Conservation (phyloP, 2,113 vertebrate genomes). For the Coptodon rendalli region DNA sequence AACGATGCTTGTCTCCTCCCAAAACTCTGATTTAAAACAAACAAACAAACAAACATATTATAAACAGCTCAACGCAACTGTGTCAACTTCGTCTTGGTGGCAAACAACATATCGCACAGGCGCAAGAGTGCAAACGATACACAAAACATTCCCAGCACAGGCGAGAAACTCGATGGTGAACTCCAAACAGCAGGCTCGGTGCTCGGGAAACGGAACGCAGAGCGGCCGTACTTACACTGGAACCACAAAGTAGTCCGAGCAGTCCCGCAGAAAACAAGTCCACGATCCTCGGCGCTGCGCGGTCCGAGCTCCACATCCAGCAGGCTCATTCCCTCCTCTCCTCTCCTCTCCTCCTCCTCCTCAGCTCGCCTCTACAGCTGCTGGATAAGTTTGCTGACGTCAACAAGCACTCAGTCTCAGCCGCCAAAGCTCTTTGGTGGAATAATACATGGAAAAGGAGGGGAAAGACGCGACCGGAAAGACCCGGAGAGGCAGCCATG, state of each 20-base stretch:
- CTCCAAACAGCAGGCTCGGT: neutral
- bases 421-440: slow-evolving; percentile 23
- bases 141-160: neutral
- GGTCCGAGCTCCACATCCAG: slow-evolving; percentile 49
- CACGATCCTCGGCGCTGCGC: slow-evolving; percentile 1
- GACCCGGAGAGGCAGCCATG: neutral
- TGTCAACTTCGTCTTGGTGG: neutral
- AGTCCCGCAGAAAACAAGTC: slow-evolving; percentile 3
- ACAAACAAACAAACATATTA: neutral
- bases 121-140: neutral
- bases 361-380: slow-evolving; percentile 16
- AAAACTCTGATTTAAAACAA: neutral
- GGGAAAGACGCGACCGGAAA: slow-evolving; percentile 12
- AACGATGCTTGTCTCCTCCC: accelerated
- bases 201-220: neutral
- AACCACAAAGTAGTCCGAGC: slow-evolving; percentile 1
- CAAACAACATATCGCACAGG: neutral
- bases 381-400: slow-evolving; percentile 64
- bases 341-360: slow-evolving; percentile 23
- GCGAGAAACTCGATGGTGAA: neutral
- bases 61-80: neutral
- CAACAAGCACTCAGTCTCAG: slow-evolving; percentile 32
- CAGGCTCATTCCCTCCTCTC: slow-evolving; percentile 20
- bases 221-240: slow-evolving; percentile 13
- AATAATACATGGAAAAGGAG: slow-evolving; percentile 47